Evolutionary conservation across 2,113 vertebrate species (phyloP).

Genomic region (Chionis minor): DNA sequence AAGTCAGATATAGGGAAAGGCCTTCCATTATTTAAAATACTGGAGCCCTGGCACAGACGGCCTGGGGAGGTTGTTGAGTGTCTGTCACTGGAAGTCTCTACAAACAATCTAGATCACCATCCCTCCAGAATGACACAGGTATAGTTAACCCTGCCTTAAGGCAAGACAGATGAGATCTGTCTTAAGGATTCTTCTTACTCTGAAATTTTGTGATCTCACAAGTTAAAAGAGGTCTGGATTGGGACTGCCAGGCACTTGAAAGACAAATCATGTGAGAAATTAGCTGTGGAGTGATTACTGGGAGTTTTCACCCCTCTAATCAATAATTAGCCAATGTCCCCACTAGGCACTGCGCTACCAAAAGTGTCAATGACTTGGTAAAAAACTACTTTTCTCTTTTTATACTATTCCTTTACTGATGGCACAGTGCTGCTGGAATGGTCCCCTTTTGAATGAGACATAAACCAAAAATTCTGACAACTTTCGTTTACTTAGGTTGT

Average conservation of each 20-base stretch:
- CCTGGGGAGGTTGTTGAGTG: not conserved
- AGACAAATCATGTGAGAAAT: not conserved
- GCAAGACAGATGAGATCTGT: not conserved
- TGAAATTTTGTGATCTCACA: not conserved
- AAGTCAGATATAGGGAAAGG: not conserved
- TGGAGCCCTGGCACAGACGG: not conserved
- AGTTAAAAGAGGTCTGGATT: not conserved
- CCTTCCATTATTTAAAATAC: not conserved
- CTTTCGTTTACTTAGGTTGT: not conserved
- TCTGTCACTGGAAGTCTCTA: not conserved
- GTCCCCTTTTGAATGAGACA: not conserved
- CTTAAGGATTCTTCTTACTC: not conserved
- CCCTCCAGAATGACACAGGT: not conserved
- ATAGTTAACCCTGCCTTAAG: not conserved
- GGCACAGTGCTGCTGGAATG: not conserved
- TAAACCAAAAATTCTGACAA: not conserved
- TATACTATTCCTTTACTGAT: not conserved
- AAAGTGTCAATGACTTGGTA: not conserved
- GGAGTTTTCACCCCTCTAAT: not conserved
- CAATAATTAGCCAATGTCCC: not conserved
- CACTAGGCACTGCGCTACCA: not conserved
- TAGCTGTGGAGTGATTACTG: not conserved
- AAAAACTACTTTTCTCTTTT: not conserved
- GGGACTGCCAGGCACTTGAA: not conserved
- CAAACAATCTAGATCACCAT: not conserved